Evolutionary conservation across 2,888 invertebrate genomes (phyloP).

Genomic region (Scrobipalpa atriplicella): DNA sequence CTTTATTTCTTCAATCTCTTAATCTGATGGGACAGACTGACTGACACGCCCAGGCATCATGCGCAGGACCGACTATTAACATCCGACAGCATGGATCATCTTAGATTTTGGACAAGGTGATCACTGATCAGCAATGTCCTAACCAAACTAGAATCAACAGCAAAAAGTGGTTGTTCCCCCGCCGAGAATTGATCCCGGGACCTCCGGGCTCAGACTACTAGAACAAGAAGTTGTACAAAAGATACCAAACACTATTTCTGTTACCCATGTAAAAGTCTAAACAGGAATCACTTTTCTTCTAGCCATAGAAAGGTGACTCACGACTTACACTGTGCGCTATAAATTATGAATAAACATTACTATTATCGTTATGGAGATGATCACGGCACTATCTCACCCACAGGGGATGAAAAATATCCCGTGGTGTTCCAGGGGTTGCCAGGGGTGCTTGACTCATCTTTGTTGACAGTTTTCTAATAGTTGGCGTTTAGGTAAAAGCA

Average conservation of each 20-base stretch:
- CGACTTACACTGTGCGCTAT: slow-evolving; percentile 53
- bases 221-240: no score
- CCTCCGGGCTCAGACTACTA: not conserved
- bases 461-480: not conserved
- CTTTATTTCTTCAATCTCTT: no score
- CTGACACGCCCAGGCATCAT: no score
- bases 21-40: no score
- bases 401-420: slow-evolving; percentile 3
- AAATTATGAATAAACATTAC: slow-evolving; percentile 71
- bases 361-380: slow-evolving; percentile 45
- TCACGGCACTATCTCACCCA: slow-evolving; percentile 6
- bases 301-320: slow-evolving; percentile 36
- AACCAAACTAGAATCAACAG: no score
- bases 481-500: no score
- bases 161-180: no score
- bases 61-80: no score
- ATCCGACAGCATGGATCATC: no score
- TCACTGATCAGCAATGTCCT: no score
- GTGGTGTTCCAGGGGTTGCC: not conserved
- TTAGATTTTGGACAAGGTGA: no score
- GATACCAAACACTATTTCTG: not conserved
- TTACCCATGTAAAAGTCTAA: not conserved
- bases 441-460: slow-evolving; percentile 4
- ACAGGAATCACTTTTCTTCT: slow-evolving; percentile 36
- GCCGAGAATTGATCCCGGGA: no score